Conservation (phyloP, 2,113 vertebrate species). For the Perognathus longimembris region DNA sequence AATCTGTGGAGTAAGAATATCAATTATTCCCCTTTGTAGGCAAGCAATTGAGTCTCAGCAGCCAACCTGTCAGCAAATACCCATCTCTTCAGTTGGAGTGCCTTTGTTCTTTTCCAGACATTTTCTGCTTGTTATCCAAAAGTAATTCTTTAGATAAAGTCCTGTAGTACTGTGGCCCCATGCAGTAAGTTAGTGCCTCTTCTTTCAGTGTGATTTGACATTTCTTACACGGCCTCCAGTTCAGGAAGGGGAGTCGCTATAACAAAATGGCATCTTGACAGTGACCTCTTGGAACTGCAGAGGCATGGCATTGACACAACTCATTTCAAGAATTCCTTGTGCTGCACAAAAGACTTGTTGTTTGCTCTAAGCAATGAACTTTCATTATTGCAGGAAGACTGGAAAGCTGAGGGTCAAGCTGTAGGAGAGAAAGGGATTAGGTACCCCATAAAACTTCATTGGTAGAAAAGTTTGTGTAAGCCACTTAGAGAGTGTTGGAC, state of each 20-base stretch:
- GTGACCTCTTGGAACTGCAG: slow-evolving; percentile 26
- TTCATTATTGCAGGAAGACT: slow-evolving; percentile 61
- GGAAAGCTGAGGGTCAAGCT: slow-evolving; percentile 55
- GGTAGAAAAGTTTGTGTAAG: slow-evolving; percentile 49
- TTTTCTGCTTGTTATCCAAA: neutral
- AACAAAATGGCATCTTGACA: slow-evolving; percentile 56
- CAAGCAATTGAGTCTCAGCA: neutral
- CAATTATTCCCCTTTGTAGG: neutral
- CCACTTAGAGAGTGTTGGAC: slow-evolving; percentile 48
- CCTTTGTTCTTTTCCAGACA: neutral
- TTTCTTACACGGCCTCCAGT: slow-evolving; percentile 40
- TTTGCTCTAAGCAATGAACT: slow-evolving; percentile 60
- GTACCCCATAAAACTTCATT: slow-evolving; percentile 6
- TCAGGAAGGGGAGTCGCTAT: slow-evolving; percentile 47
- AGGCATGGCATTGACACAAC: neutral
- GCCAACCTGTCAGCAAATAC: neutral
- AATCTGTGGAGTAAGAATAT: neutral
- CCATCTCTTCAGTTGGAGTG: neutral
- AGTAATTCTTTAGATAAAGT: neutral
- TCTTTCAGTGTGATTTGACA: slow-evolving; percentile 34
- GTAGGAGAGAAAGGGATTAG: slow-evolving; percentile 43
- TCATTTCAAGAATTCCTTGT: slow-evolving; percentile 18
- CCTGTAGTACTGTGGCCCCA: neutral
- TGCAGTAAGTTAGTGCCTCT: neutral
- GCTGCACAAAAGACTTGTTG: slow-evolving; percentile 35